These are phyloP conservation scores for Setophaga coronata DNA, from an alignment of 2,113 vertebrate genomes.

Conservation along the genomic window DNA sequence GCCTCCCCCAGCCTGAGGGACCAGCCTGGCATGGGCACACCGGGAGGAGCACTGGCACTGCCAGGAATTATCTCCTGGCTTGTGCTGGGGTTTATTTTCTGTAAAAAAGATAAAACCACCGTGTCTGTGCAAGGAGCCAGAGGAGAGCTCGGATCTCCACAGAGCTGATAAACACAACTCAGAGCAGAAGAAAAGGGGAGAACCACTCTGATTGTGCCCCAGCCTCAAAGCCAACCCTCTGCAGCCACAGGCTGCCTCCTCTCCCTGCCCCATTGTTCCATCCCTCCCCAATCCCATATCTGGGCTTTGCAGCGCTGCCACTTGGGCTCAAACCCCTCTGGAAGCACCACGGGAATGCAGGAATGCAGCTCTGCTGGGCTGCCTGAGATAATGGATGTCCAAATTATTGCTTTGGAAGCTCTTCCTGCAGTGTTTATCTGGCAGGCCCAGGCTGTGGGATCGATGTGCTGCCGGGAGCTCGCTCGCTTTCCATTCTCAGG, in stretches of 20 bases:
- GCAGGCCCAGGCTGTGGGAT: constrained; percentile 53
- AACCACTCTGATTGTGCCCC: background rate
- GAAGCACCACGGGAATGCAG: background rate
- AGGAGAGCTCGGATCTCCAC: background rate
- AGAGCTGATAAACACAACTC: background rate
- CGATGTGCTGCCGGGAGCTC: constrained; percentile 13
- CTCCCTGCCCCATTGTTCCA: background rate
- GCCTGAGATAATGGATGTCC: constrained; percentile 22
- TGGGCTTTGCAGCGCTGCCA: background rate
- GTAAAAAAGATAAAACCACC: background rate
- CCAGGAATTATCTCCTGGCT: background rate
- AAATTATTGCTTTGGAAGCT: constrained; percentile 33
- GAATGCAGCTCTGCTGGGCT: background rate
- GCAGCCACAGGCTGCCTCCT: background rate
- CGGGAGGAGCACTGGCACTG: accelerated
- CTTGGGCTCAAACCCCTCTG: background rate
- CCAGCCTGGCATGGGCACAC: accelerated
- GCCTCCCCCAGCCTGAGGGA: background rate
- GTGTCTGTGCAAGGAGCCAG: background rate
- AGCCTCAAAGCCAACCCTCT: background rate
- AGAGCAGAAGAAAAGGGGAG: background rate
- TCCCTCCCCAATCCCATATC: background rate
- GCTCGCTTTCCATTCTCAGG: background rate
- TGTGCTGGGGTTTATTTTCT: background rate
- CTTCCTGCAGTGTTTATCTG: constrained; percentile 53